Evolutionary conservation across 2,113 vertebrate species (phyloP).

Genomic region (Tupaia chinensis): DNA sequence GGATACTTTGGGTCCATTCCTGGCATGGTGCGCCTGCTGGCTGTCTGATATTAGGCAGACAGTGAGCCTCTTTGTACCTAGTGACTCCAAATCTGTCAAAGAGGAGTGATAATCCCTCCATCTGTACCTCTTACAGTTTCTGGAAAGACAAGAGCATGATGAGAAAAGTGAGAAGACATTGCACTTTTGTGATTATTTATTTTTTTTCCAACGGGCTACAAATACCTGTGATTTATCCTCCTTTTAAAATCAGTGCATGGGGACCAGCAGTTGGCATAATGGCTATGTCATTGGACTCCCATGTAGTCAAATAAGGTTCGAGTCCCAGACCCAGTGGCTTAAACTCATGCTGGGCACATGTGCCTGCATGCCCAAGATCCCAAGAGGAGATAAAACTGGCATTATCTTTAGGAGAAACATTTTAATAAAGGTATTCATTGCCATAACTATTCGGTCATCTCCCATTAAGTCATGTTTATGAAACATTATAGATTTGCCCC

Average conservation of each 20-base stretch:
- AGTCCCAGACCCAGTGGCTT: too few relatives aligned
- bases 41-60: background rate
- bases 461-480: background rate
- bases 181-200: background rate
- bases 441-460: background rate
- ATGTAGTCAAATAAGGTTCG: too few relatives aligned
- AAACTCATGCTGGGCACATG: too few relatives aligned
- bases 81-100: background rate
- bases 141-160: background rate
- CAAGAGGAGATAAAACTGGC: too few relatives aligned
- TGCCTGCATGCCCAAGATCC: too few relatives aligned
- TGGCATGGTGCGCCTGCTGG: background rate
- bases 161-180: background rate
- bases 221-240: background rate
- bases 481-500: background rate
- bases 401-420: background rate
- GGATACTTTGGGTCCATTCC: background rate
- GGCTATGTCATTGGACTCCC: too few relatives aligned
- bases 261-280: too few relatives aligned
- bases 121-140: background rate
- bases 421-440: background rate
- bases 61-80: background rate
- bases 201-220: background rate
- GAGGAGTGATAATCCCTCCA: background rate
- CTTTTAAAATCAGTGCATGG: background rate